These are phyloP conservation scores for Phalanger gymnotis DNA, from an alignment of 2,797 vertebrate species.

Conservation along the genomic window DNA sequence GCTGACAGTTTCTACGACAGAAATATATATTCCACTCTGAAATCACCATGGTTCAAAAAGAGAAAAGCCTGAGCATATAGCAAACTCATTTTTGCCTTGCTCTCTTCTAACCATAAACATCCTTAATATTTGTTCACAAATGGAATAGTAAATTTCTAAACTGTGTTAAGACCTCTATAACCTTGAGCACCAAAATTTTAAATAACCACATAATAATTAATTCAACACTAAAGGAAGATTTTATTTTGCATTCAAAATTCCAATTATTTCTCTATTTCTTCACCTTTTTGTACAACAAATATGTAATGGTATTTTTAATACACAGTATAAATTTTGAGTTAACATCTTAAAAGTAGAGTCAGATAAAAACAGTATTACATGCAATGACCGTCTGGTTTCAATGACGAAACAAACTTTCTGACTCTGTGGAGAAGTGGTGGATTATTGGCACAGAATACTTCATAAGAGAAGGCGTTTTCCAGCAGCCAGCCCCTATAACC, in stretches of 20 bases:
- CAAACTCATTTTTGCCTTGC: conserved; percentile 52
- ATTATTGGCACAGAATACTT: no score
- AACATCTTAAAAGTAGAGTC: background rate
- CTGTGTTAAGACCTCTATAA: background rate
- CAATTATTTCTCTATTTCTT: background rate
- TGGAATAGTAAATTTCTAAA: background rate
- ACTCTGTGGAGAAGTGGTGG: background rate
- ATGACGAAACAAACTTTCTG: background rate
- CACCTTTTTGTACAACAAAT: background rate
- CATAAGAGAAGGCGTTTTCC: no score
- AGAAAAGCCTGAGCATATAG: conserved; percentile 69
- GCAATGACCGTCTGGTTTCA: background rate
- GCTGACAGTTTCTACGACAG: conserved; percentile 63
- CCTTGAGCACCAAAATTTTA: background rate
- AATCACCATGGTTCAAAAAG: conserved; percentile 64
- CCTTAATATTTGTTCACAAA: conserved; percentile 29
- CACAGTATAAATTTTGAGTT: background rate
- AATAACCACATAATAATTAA: background rate
- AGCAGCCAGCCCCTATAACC: no score
- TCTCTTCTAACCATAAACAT: conserved; percentile 21
- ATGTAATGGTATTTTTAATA: background rate
- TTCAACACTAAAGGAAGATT: background rate
- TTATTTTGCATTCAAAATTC: background rate
- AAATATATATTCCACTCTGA: conserved; percentile 73
- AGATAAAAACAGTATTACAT: background rate